phyloP scores from a whole-genome alignment of 2,888 invertebrate species.

The Eulithis testata region DNA sequence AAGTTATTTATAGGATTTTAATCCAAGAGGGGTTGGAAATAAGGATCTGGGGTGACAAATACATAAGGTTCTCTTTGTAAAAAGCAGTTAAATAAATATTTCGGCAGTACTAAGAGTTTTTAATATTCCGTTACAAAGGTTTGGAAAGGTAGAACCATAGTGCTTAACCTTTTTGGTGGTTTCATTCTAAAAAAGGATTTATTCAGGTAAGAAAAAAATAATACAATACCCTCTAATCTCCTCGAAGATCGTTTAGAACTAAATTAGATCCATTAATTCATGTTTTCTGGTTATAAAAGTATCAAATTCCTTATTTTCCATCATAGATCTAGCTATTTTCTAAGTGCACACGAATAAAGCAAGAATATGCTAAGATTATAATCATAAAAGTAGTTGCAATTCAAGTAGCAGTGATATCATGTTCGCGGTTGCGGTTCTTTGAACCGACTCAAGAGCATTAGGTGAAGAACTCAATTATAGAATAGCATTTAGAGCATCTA shows the following conservation, averaged over 20 bases:
- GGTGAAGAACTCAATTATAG: constrained; percentile 7
- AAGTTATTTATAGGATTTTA: constrained; percentile 17
- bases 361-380: background rate
- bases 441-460: constrained; percentile 3
- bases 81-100: constrained; percentile 3
- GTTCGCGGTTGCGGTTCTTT: constrained; percentile 23
- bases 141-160: background rate
- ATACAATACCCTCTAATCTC: too few relatives aligned
- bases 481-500: too few relatives aligned
- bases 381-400: constrained; percentile 9
- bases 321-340: too few relatives aligned
- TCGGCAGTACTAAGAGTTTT: background rate
- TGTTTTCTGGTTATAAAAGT: too few relatives aligned
- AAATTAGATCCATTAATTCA: too few relatives aligned
- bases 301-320: too few relatives aligned
- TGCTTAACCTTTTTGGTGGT: background rate
- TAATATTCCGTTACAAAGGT: background rate
- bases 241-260: too few relatives aligned
- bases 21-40: constrained; percentile 4
- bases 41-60: constrained; percentile 1
- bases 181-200: background rate
- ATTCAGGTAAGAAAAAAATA: background rate
- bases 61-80: background rate
- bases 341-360: too few relatives aligned
- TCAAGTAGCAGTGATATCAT: constrained; percentile 18